Conservation (phyloP, 2,113 vertebrate species). For the Salvelinus alpinus region DNA sequence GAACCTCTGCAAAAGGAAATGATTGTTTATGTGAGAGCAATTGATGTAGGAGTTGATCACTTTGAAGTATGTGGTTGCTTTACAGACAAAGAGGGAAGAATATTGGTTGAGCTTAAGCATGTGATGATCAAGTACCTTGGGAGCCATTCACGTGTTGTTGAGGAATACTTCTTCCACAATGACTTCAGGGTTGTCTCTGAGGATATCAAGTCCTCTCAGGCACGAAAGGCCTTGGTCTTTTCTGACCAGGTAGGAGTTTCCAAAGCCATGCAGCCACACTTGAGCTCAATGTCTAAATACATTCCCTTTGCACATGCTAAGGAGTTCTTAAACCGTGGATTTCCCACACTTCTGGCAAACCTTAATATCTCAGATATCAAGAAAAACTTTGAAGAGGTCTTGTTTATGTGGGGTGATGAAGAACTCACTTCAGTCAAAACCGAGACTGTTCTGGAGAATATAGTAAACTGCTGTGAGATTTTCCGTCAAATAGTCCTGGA, state of each 20-base stretch:
- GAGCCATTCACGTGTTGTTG: slow-evolving; percentile 58
- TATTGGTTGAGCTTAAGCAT: slow-evolving; percentile 77
- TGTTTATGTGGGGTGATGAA: slow-evolving; percentile 82
- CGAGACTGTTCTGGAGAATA: slow-evolving; percentile 60
- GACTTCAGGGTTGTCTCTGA: slow-evolving; percentile 60
- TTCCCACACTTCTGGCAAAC: slow-evolving; percentile 44
- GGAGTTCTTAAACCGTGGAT: slow-evolving; percentile 36
- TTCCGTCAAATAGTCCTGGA: slow-evolving; percentile 76
- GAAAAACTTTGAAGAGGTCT: slow-evolving; percentile 71
- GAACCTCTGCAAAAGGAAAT: slow-evolving; percentile 79
- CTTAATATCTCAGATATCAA: slow-evolving; percentile 57
- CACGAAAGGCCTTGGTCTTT: slow-evolving; percentile 76
- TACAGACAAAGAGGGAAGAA: slow-evolving; percentile 71
- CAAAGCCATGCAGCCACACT: slow-evolving; percentile 65
- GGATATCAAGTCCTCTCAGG: neutral
- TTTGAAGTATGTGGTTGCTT: slow-evolving; percentile 84
- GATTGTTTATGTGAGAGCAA: slow-evolving; percentile 78
- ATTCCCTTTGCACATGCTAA: slow-evolving; percentile 64
- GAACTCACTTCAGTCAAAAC: slow-evolving; percentile 63
- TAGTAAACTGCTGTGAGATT: slow-evolving; percentile 77
- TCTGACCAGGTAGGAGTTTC: slow-evolving; percentile 76
- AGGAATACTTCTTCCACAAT: too few species aligned
- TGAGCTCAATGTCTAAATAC: slow-evolving; percentile 70
- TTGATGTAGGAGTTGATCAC: slow-evolving; percentile 60
- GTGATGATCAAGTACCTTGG: slow-evolving; percentile 73